Base-by-base conservation (phyloP, 2,888 invertebrate genomes). In the Plagiodera versicolora region DNA sequence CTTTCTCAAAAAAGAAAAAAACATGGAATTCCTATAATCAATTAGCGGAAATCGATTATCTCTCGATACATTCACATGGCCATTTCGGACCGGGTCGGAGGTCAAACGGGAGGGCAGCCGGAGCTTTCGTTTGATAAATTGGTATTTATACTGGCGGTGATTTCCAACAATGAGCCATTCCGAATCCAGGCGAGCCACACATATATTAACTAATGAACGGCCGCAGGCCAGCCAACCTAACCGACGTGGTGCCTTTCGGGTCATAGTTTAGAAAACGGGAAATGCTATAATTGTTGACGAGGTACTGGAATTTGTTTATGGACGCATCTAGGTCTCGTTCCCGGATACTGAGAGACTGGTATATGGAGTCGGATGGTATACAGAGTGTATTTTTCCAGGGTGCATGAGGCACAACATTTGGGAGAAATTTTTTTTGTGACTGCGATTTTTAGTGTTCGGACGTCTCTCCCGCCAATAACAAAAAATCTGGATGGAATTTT, bases 121-220 rank as follows among this genome's bases (percentile, higher is more conserved):
- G 16, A 44, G 24, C 45, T 28, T 49, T 50, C 18, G 44, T 44
- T 54, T 59, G 54, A 59, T 59, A 55, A 59, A 59, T 59, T 49
- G 48, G 49, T 50, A 54, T 54, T 59, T 54, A 58, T 44, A 58
- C 46, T 58, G 46, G 24, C 47, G 35, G 35, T 30, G 54, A 54
- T 59, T 58, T 49, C 11, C 59, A 59, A 59, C 54, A 59, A 59
- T 59, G 54, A 59, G 54, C 54, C 19, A 59, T 59, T 48, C 30
- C 24, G 54, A 54, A 47, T 59, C 54, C 54, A 48, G 51, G 49
- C 49, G 54, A 51, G 49, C 53, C 59, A 30, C 54, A 35, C 39
- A 39, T 54, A 59, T 49, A 59, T 59, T 54, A 59, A 49, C 39
- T 59, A 59, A 59, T 59, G 59, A 59, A 54, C 48, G 11, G 14